A percentile compares a stretch with the other conserved stretches of the same genome.
phyloP scores from a whole-genome alignment of 2,113 vertebrate species.

The Bubo bubo region DNA sequence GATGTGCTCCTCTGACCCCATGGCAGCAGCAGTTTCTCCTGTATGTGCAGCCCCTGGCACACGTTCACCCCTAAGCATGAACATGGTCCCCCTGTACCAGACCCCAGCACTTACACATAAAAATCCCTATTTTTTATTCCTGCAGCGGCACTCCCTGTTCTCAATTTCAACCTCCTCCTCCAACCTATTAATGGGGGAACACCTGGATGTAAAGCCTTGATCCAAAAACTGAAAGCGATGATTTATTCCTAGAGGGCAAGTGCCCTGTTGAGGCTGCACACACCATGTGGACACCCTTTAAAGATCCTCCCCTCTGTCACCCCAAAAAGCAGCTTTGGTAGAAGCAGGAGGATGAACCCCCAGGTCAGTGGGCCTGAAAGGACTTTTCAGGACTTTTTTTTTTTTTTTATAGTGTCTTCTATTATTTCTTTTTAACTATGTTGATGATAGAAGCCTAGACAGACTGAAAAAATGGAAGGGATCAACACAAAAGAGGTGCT shows the following conservation, averaged over 20 bases:
- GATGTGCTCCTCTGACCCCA: fast-evolving
- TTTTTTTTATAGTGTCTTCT: background rate
- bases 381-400: background rate
- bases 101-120: background rate
- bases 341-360: background rate
- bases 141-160: background rate
- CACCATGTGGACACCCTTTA: background rate
- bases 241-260: background rate
- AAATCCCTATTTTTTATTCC: background rate
- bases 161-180: background rate
- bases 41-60: background rate
- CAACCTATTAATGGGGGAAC: background rate
- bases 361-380: background rate
- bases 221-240: background rate
- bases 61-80: fast-evolving
- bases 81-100: background rate
- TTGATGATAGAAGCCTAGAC: background rate
- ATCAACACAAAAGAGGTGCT: background rate
- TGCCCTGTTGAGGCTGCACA: background rate
- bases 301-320: background rate
- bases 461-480: background rate
- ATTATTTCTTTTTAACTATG: background rate
- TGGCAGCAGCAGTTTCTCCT: fast-evolving
- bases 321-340: background rate
- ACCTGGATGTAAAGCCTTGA: background rate